Evolutionary conservation across 2,888 invertebrate genomes (phyloP).

Genomic region (Kuschelorhynchus macadamiae): DNA sequence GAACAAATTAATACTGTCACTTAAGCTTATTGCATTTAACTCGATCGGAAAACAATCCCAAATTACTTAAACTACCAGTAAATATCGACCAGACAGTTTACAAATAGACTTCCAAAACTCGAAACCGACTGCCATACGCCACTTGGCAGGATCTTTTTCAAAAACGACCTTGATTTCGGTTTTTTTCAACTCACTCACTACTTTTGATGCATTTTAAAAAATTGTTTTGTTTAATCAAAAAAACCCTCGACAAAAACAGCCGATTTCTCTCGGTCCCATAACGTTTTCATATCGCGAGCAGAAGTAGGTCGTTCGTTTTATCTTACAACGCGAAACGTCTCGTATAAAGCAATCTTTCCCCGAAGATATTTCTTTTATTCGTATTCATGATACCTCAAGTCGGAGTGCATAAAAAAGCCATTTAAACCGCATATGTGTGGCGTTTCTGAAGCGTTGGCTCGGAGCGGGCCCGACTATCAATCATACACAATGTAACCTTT

Average conservation of each 20-base stretch:
- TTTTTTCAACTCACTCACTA: too few relatives aligned
- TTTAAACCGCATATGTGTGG: conserved; percentile 40
- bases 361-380: conserved; percentile 24
- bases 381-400: conserved; percentile 41
- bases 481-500: conserved; percentile 43
- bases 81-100: too few relatives aligned
- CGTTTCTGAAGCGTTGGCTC: conserved; percentile 20
- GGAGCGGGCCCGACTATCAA: conserved; percentile 35
- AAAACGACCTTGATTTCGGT: too few relatives aligned
- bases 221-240: too few relatives aligned
- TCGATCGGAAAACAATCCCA: too few relatives aligned
- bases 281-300: neutral
- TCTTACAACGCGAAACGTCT: neutral
- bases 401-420: conserved; percentile 47
- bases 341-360: neutral
- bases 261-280: neutral
- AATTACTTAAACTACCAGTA: too few relatives aligned
- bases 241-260: neutral
- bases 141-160: too few relatives aligned
- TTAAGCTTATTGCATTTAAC: too few relatives aligned
- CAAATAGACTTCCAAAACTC: too few relatives aligned
- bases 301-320: conserved; percentile 1
- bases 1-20: too few relatives aligned
- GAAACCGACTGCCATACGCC: too few relatives aligned
- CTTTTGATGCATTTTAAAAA: too few relatives aligned